Evolutionary conservation across 1,140 invertebrate species (phyloP).

Genomic region (honey bee (Apis mellifera)): Amel_HAv3.1 CM009931.2:23787501-23788000

Average conservation of each 20-base stretch:
- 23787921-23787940: constrained; percentile 17
- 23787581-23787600: no score
- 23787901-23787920: constrained; percentile 3
- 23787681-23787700: background rate
- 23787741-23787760: background rate
- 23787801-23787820: constrained; percentile 14
- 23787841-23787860: constrained; percentile 15
- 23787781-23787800: background rate
- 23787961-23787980: no score
- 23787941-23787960: constrained; percentile 25
- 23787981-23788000: background rate
- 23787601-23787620: no score
- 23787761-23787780: background rate
- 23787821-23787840: constrained; percentile 5
- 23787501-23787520: no score
- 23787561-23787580: no score
- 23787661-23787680: background rate
- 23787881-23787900: constrained; percentile 29
- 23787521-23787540: no score
- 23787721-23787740: no score
- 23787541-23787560: no score
- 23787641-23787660: no score
- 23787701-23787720: constrained; percentile 12
- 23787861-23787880: background rate
- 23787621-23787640: no score